These are phyloP conservation scores for Melanogrammus aeglefinus DNA, from an alignment of 2,797 vertebrate genomes.

Conservation along the genomic window DNA sequence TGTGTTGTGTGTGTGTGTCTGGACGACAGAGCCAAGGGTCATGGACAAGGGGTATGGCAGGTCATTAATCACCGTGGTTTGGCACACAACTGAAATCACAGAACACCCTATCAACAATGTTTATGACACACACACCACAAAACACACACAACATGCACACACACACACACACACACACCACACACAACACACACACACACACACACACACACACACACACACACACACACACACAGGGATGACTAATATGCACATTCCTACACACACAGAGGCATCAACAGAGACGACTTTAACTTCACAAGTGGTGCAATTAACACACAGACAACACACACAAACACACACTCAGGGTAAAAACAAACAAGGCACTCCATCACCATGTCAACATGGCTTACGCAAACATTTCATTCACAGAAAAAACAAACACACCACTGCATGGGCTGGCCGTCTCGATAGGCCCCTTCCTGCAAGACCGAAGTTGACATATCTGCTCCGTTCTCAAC, in stretches of 20 bases:
- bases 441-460: too few relatives aligned
- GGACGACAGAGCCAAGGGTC: background rate
- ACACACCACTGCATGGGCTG: background rate
- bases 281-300: background rate
- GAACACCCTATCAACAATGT: background rate
- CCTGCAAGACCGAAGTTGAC: conserved; percentile 9
- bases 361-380: too few relatives aligned
- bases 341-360: too few relatives aligned
- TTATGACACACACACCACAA: too few relatives aligned
- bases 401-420: conserved; percentile 12
- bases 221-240: too few relatives aligned
- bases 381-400: background rate
- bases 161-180: too few relatives aligned
- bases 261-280: background rate
- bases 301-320: background rate
- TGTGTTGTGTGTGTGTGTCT: background rate
- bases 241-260: background rate
- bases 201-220: too few relatives aligned
- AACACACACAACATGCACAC: too few relatives aligned
- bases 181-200: too few relatives aligned
- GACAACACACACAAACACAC: background rate
- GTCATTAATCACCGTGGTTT: background rate
- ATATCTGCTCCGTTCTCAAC: too few relatives aligned
- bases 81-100: background rate
- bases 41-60: background rate